Percentiles rank a stretch among this genome's conserved stretches.
Evolutionary conservation across 1,140 invertebrate genomes (phyloP).

Genomic region (Eubasilissa regina): DNA sequence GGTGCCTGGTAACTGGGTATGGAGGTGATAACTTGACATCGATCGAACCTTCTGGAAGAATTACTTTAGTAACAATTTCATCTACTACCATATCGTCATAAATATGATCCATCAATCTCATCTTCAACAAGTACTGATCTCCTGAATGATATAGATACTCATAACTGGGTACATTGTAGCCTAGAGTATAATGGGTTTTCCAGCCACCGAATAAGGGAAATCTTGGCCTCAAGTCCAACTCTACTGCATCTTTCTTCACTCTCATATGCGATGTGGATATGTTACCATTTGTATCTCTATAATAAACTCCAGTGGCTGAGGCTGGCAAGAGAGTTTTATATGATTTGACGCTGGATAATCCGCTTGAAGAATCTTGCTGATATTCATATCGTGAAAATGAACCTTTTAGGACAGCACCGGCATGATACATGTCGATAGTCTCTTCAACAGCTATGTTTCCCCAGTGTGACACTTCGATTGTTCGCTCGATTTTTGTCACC

Average conservation of each 20-base stretch:
- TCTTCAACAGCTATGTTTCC: conserved; percentile 99
- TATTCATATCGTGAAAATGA: conserved; percentile 98
- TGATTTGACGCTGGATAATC: conserved; percentile 89
- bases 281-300: conserved; percentile 98
- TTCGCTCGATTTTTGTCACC: conserved; percentile 87
- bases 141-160: conserved; percentile 93
- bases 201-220: conserved; percentile 99
- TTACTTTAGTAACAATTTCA: conserved; percentile 90
- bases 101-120: conserved; percentile 95
- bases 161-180: conserved; percentile 98
- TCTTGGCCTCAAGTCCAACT: conserved; percentile 93
- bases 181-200: conserved; percentile 97
- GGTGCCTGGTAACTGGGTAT: conserved; percentile 83
- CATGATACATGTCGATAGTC: conserved; percentile 91
- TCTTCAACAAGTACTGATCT: conserved; percentile 88
- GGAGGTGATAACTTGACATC: conserved; percentile 89
- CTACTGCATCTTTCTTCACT: conserved; percentile 90
- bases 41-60: conserved; percentile 93
- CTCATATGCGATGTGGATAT: conserved; percentile 97
- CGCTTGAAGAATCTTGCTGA: conserved; percentile 89
- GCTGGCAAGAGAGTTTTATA: conserved; percentile 95
- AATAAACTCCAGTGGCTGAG: conserved; percentile 89
- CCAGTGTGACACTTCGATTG: conserved; percentile 98
- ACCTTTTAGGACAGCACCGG: conserved; percentile 93
- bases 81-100: conserved; percentile 98